Evolutionary conservation across 2,888 invertebrate species (phyloP).

Genomic region (Germaria angustata): DNA sequence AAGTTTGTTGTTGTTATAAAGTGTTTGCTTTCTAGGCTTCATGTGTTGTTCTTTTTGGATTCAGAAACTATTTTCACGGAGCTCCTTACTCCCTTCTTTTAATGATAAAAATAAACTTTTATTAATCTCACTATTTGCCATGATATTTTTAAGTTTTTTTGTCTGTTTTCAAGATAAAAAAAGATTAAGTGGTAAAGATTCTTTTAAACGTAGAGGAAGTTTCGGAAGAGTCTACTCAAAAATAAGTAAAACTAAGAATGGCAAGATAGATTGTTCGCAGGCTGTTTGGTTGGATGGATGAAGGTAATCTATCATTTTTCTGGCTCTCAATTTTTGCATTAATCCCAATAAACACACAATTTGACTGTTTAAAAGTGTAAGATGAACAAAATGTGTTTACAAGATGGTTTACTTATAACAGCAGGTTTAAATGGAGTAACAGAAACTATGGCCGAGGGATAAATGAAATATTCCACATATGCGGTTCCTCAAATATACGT

Average conservation of each 20-base stretch:
- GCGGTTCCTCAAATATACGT: too few relatives aligned
- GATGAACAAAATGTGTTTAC: not conserved
- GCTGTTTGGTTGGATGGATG: not conserved
- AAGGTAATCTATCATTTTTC: slow-evolving; percentile 9
- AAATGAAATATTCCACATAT: too few relatives aligned
- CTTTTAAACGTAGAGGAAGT: not conserved
- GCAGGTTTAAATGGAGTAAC: too few relatives aligned
- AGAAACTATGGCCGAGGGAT: too few relatives aligned
- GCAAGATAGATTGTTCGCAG: not conserved
- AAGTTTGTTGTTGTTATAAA: not conserved
- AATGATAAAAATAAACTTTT: not conserved
- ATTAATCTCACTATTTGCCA: not conserved
- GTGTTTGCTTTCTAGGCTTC: not conserved
- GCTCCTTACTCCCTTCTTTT: not conserved
- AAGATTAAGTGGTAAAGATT: not conserved
- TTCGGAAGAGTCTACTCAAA: not conserved
- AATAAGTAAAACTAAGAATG: not conserved
- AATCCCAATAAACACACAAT: not conserved
- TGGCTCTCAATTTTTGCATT: slow-evolving; percentile 22
- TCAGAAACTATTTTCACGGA: too few relatives aligned
- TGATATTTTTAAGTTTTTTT: not conserved
- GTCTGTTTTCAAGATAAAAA: not conserved
- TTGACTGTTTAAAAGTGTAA: not conserved
- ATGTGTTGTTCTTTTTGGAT: not conserved
- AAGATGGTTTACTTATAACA: too few relatives aligned